phyloP scores from a whole-genome alignment of 2,797 vertebrate genomes.

The Microctenopoma lineatum region DNA sequence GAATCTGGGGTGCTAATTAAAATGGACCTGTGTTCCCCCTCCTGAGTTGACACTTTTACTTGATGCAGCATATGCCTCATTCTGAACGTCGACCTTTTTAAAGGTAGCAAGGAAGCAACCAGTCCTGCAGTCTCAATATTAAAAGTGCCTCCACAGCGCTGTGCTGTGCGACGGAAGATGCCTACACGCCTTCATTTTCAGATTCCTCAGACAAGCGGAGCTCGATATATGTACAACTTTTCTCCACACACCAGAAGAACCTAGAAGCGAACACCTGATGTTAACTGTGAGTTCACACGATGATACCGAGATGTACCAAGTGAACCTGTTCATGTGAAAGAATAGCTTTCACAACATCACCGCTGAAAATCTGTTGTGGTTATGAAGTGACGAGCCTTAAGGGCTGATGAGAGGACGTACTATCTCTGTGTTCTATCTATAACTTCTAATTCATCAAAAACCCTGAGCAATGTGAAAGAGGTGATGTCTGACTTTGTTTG shows the following conservation, averaged over 20 bases:
- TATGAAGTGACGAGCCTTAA: conserved; percentile 34
- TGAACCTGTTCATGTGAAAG: conserved; percentile 27
- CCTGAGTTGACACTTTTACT: conserved; percentile 18
- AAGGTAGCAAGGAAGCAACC: conserved; percentile 30
- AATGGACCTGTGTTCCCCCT: conserved; percentile 69
- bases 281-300: background rate
- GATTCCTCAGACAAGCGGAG: background rate
- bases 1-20: conserved; percentile 90
- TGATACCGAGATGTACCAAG: background rate
- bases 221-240: background rate
- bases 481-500: conserved; percentile 59
- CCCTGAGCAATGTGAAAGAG: conserved; percentile 5
- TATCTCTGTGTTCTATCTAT: conserved; percentile 54
- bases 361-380: conserved; percentile 38
- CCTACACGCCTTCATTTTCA: background rate
- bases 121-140: too few relatives aligned
- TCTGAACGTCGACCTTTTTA: conserved; percentile 18
- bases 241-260: background rate
- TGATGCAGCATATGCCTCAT: too few relatives aligned
- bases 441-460: conserved; percentile 48
- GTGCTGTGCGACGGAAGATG: too few relatives aligned
- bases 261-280: background rate
- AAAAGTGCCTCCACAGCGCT: too few relatives aligned
- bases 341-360: conserved; percentile 30
- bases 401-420: conserved; percentile 49